phyloP scores from a whole-genome alignment of 1,140 invertebrate genomes.

The Drosophila novamexicana region DNA sequence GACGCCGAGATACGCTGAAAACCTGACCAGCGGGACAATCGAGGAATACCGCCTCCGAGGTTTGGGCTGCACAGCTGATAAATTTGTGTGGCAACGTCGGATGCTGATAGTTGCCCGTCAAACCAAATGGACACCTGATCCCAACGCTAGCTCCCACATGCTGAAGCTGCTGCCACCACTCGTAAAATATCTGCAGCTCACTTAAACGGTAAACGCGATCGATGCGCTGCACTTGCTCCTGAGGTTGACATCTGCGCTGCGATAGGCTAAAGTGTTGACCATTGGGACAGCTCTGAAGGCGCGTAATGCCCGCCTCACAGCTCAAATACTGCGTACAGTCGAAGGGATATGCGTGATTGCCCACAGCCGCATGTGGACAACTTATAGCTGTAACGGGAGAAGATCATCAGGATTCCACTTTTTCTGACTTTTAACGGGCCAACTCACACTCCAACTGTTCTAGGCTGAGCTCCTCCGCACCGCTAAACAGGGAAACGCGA shows the following conservation, averaged over 20 bases:
- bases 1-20: conserved; percentile 62
- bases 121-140: conserved; percentile 85
- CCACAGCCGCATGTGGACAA: conserved; percentile 85
- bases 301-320: conserved; percentile 85
- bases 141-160: not conserved
- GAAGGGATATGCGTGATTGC: conserved; percentile 86
- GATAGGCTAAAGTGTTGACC: conserved; percentile 63
- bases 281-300: conserved; percentile 86
- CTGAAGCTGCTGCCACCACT: conserved; percentile 54
- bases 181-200: conserved; percentile 44
- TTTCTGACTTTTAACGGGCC: too few relatives aligned
- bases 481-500: conserved; percentile 31
- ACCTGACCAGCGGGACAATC: conserved; percentile 50
- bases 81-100: conserved; percentile 87
- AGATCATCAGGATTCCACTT: not conserved
- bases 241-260: conserved; percentile 36
- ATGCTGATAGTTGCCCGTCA: conserved; percentile 87
- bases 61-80: conserved; percentile 86
- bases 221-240: conserved; percentile 44
- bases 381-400: conserved; percentile 37
- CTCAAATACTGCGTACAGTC: conserved; percentile 88
- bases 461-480: not conserved
- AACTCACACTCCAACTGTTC: conserved; percentile 20
- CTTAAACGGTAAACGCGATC: conserved; percentile 46
- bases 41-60: conserved; percentile 23